Evolutionary conservation across 2,888 invertebrate species (phyloP).

Genomic region (Baccha elongata): DNA sequence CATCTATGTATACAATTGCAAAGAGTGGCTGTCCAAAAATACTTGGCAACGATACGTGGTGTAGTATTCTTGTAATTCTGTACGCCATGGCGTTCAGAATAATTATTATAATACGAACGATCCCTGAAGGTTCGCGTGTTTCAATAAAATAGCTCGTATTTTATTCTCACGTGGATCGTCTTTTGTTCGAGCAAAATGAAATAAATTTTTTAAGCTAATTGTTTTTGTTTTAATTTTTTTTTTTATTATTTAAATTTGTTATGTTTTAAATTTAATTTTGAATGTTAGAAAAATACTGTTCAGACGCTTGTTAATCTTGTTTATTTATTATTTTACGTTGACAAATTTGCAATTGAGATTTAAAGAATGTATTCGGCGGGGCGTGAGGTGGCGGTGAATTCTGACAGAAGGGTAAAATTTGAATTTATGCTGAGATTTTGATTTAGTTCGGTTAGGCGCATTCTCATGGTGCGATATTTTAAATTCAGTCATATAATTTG

Average conservation of each 20-base stretch:
- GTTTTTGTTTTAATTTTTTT: conserved; percentile 13
- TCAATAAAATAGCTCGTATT: conserved; percentile 23
- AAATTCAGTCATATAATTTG: too few relatives aligned
- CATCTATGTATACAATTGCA: conserved; percentile 1
- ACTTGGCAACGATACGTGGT: conserved; percentile 49
- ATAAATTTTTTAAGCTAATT: conserved; percentile 52
- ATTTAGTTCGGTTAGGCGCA: background rate
- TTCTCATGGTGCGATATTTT: conserved; percentile 5
- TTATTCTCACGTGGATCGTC: conserved; percentile 44
- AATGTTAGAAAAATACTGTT: conserved; percentile 40
- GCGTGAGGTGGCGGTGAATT: too few relatives aligned
- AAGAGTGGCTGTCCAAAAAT: conserved; percentile 62
- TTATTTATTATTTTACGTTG: conserved; percentile 59
- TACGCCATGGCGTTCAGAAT: background rate
- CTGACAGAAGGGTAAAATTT: conserved; percentile 43
- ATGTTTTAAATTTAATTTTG: conserved; percentile 54
- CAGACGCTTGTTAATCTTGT: conserved; percentile 49
- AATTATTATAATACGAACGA: conserved; percentile 17
- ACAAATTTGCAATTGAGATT: conserved; percentile 59
- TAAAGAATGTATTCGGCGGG: conserved; percentile 59
- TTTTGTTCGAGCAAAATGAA: conserved; percentile 37
- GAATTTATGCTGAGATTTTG: conserved; percentile 50
- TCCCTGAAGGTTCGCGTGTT: conserved; percentile 37
- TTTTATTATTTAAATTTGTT: background rate
- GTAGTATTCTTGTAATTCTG: conserved; percentile 45